Conservation (phyloP, 2,113 vertebrate species). For the Cheilinus undulatus region DNA sequence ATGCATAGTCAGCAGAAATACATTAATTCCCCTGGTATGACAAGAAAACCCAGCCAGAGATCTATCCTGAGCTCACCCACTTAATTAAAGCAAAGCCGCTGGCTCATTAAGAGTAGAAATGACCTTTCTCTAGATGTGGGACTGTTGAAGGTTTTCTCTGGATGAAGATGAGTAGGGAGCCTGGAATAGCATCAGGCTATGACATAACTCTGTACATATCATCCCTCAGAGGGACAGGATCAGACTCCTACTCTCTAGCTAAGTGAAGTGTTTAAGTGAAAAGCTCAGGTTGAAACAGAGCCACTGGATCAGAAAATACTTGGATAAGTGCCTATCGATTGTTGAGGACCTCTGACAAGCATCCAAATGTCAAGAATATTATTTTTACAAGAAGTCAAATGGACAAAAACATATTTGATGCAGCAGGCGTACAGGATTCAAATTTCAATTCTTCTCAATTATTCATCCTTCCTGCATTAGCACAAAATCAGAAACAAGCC, state of each 20-base stretch:
- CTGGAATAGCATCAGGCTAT: slow-evolving; percentile 65
- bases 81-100: slow-evolving; percentile 31
- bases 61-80: neutral
- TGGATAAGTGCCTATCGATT: slow-evolving; percentile 68
- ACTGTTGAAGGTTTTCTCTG: slow-evolving; percentile 40
- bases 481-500: neutral
- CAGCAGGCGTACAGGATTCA: neutral
- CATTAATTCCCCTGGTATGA: neutral
- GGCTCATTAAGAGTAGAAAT: slow-evolving; percentile 40
- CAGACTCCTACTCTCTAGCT: slow-evolving; percentile 54
- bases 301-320: slow-evolving; percentile 24
- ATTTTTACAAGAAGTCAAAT: slow-evolving; percentile 44
- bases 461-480: neutral
- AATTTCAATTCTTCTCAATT: neutral
- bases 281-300: slow-evolving; percentile 27
- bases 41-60: slow-evolving; percentile 17
- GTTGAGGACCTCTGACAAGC: slow-evolving; percentile 20
- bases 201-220: slow-evolving; percentile 62
- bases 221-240: slow-evolving; percentile 50
- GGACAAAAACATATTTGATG: slow-evolving; percentile 4
- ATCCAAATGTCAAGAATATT: slow-evolving; percentile 66
- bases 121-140: slow-evolving; percentile 34
- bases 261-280: slow-evolving; percentile 41
- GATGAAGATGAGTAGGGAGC: slow-evolving; percentile 40
- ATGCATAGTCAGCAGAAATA: slow-evolving; percentile 26